Conservation (phyloP, 1,140 invertebrate genomes). For the Drosophila albomicans region DNA sequence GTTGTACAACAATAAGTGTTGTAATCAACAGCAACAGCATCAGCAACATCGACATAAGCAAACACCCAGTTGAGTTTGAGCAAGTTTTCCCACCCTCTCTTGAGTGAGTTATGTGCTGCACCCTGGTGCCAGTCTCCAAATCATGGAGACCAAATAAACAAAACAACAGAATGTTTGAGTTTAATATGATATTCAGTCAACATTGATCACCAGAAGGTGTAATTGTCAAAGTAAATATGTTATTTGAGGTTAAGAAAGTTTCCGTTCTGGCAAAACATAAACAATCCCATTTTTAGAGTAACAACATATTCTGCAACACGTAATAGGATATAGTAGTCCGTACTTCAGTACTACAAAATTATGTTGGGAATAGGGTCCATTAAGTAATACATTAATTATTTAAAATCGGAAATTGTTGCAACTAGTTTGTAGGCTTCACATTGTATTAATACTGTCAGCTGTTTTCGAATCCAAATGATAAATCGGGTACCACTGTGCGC, state of each 20-base stretch:
- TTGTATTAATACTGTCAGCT: constrained; percentile 1
- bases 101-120: constrained; percentile 45
- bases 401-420: background rate
- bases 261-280: too few relatives aligned
- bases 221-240: background rate
- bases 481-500: constrained; percentile 49
- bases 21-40: constrained; percentile 50
- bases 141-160: background rate
- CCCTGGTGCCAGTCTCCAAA: constrained; percentile 15
- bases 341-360: too few relatives aligned
- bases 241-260: background rate
- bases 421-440: background rate
- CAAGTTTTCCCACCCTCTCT: constrained; percentile 57
- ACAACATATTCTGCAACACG: too few relatives aligned
- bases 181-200: background rate
- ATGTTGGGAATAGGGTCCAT: too few relatives aligned
- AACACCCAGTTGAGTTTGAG: constrained; percentile 47
- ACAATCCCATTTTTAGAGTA: too few relatives aligned
- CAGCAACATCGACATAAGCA: constrained; percentile 18
- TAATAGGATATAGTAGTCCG: too few relatives aligned
- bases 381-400: background rate
- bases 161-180: background rate
- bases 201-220: background rate
- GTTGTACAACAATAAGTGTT: constrained; percentile 48
- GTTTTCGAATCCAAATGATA: background rate